Evolutionary conservation across 2,888 invertebrate genomes (phyloP).

Genomic region (Volucella inflata): DNA sequence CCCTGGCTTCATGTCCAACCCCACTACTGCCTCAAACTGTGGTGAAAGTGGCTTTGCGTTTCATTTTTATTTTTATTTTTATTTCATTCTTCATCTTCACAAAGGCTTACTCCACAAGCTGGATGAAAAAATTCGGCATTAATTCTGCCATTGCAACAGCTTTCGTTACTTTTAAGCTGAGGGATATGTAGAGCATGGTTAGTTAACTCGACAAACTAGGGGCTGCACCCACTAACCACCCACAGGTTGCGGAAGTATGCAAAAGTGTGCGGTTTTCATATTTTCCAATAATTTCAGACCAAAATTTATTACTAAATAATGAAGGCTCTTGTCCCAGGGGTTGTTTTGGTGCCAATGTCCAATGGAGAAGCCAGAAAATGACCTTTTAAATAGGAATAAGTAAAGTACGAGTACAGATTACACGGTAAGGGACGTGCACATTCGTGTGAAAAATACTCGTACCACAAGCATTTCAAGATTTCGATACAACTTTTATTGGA

Average conservation of each 20-base stretch:
- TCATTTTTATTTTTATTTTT: constrained; percentile 17
- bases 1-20: too few relatives aligned
- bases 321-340: constrained; percentile 14
- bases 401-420: not conserved
- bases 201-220: constrained; percentile 18
- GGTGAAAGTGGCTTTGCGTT: constrained; percentile 20
- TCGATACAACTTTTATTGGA: too few relatives aligned
- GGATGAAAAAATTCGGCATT: constrained; percentile 45
- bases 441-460: too few relatives aligned
- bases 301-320: constrained; percentile 49
- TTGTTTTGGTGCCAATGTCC: constrained; percentile 18
- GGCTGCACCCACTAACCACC: not conserved
- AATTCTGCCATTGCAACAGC: constrained; percentile 42
- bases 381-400: constrained; percentile 18
- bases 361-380: constrained; percentile 25
- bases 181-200: constrained; percentile 4
- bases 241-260: constrained; percentile 41
- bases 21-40: constrained; percentile 28
- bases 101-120: not conserved
- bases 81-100: not conserved
- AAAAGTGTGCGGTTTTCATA: constrained; percentile 59
- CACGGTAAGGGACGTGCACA: not conserved
- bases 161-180: constrained; percentile 22
- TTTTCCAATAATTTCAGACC: constrained; percentile 55
- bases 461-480: too few relatives aligned